Evolutionary conservation across 2,113 vertebrate genomes (phyloP).

Genomic region (Cryptotis parvus): DNA sequence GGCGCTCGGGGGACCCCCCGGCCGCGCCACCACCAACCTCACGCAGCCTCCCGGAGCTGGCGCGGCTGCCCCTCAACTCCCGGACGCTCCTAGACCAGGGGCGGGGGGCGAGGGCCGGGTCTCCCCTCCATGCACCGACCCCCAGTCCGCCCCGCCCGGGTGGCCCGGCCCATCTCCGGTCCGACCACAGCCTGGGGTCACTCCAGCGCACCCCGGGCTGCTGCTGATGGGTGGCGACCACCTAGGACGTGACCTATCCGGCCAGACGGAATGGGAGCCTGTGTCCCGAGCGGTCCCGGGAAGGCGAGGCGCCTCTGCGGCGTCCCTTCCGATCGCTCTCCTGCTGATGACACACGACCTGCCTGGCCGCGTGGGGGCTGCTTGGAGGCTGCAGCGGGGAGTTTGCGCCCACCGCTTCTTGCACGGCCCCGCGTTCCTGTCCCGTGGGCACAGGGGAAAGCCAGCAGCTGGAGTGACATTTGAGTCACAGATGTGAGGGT

Average conservation of each 20-base stretch:
- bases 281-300: not conserved
- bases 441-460: not conserved
- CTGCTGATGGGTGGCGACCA: not conserved
- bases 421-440: not conserved
- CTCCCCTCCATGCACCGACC: not conserved
- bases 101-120: not conserved
- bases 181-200: not conserved
- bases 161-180: not conserved
- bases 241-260: not conserved
- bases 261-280: not conserved
- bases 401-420: no score
- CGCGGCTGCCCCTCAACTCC: constrained; percentile 11
- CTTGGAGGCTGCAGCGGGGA: no score
- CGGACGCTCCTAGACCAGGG: not conserved
- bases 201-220: no score
- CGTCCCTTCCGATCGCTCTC: not conserved
- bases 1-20: not conserved
- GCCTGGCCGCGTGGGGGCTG: not conserved
- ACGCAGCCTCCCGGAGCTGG: constrained; percentile 2
- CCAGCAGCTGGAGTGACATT: not conserved
- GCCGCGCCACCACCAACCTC: constrained; percentile 5
- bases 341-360: not conserved
- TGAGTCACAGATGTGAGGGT: not conserved
- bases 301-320: not conserved
- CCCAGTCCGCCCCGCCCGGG: not conserved